Percentiles rank a stretch among this genome's conserved stretches.
Conservation (phyloP, 2,113 vertebrate genomes). For the Ictidomys tridecemlineatus region DNA sequence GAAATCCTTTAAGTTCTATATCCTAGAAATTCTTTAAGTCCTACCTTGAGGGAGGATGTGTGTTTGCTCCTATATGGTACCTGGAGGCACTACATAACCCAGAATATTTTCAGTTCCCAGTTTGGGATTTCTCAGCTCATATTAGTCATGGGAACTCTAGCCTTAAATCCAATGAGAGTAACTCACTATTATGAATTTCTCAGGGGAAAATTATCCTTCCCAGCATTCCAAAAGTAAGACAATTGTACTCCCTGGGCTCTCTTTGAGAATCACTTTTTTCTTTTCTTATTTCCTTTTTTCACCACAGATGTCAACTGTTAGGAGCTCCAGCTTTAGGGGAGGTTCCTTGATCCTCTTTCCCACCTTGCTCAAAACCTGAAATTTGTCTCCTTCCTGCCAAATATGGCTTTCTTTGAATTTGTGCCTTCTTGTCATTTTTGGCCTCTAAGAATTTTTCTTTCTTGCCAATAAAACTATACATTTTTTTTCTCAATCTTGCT, state of each 20-base stretch:
- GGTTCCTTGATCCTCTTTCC: slow-evolving; percentile 9
- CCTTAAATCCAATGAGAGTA: slow-evolving; percentile 43
- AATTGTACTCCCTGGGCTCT: not conserved
- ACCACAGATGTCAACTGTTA: not conserved
- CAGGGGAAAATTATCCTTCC: slow-evolving; percentile 56
- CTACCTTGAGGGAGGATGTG: slow-evolving; percentile 18
- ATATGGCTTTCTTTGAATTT: slow-evolving; percentile 52
- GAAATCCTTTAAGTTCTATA: not conserved
- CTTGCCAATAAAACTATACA: slow-evolving; percentile 66
- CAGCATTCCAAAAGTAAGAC: not conserved
- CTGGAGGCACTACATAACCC: not conserved
- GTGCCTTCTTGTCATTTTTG: slow-evolving; percentile 64
- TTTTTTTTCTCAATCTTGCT: slow-evolving; percentile 54
- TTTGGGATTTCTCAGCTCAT: slow-evolving; percentile 38
- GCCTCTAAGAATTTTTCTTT: slow-evolving; percentile 66
- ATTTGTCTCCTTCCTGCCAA: slow-evolving; percentile 34
- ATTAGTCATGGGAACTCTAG: slow-evolving; percentile 7
- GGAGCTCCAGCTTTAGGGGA: not conserved
- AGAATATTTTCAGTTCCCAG: slow-evolving; percentile 47
- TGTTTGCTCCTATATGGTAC: not conserved
- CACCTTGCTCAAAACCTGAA: not conserved
- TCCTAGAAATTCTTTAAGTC: not conserved
- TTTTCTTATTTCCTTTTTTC: not conserved
- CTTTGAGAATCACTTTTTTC: not conserved
- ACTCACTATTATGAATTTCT: slow-evolving; percentile 43